These are phyloP conservation scores for Zonitis immaculata DNA, from an alignment of 2,888 invertebrate species.

Conservation along the genomic window DNA sequence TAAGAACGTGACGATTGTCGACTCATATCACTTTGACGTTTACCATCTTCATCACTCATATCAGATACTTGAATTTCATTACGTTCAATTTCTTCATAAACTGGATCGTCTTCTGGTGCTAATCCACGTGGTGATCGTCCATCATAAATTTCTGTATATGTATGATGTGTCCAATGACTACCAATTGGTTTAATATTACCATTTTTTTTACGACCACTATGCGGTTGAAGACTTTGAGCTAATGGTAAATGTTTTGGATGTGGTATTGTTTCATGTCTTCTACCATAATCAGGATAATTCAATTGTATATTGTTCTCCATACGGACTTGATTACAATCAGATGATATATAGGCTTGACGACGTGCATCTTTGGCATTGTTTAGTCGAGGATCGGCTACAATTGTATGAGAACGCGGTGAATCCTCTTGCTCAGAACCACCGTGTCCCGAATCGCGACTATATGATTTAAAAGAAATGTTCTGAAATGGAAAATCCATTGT, in stretches of 20 bases:
- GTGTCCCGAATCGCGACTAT: constrained; percentile 61
- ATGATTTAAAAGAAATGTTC: constrained; percentile 84
- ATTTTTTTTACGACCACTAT: constrained; percentile 42
- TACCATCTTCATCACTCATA: constrained; percentile 74
- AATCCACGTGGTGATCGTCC: constrained; percentile 52
- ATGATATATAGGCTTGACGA: constrained; percentile 49
- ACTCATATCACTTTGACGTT: constrained; percentile 68
- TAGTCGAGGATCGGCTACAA: constrained; percentile 52
- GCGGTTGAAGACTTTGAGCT: constrained; percentile 36
- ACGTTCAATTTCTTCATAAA: constrained; percentile 76
- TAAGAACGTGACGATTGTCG: constrained; percentile 70
- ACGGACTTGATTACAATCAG: constrained; percentile 46
- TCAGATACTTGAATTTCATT: constrained; percentile 69
- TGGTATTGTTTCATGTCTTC: constrained; percentile 36
- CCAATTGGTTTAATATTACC: constrained; percentile 49
- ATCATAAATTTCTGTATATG: constrained; percentile 70
- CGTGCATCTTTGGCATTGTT: constrained; percentile 55
- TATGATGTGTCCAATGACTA: constrained; percentile 69
- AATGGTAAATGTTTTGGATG: constrained; percentile 41
- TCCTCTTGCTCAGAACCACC: constrained; percentile 63
- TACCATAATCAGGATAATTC: constrained; percentile 38
- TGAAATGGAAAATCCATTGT: constrained; percentile 48
- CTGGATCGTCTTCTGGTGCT: constrained; percentile 69
- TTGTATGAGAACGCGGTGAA: constrained; percentile 58
- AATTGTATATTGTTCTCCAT: constrained; percentile 35